phyloP scores from a whole-genome alignment of 2,113 vertebrate genomes.

The Copsychus sechellarum region DNA sequence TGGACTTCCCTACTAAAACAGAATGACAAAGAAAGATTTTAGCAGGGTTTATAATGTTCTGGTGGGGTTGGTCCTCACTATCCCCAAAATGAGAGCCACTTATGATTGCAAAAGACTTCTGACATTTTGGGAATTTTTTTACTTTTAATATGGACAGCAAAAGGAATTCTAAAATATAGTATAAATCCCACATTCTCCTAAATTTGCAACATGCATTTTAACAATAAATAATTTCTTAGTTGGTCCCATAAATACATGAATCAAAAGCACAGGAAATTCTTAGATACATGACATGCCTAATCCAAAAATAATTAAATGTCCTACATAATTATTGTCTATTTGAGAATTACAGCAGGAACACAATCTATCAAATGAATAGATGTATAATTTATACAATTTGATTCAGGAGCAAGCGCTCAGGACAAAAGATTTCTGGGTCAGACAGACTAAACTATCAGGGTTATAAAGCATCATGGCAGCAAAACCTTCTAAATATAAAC shows the following conservation, averaged over 20 bases:
- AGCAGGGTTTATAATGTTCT: neutral
- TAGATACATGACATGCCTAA: neutral
- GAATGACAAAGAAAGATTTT: neutral
- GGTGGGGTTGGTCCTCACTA: neutral
- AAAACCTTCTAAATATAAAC: neutral
- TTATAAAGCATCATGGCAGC: neutral
- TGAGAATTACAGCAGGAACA: neutral
- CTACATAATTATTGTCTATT: conserved; percentile 24
- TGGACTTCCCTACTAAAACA: neutral
- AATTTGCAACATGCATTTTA: neutral
- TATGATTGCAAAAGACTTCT: neutral
- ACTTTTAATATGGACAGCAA: neutral
- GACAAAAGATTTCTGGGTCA: neutral
- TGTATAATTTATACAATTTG: neutral
- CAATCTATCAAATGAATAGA: neutral
- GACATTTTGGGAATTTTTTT: neutral
- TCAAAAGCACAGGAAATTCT: neutral
- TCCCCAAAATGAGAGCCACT: neutral
- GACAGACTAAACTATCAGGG: neutral
- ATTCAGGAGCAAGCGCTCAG: neutral
- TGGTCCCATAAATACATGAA: neutral
- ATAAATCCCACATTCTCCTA: neutral
- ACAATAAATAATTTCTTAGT: neutral
- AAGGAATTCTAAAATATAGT: neutral
- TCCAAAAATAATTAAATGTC: conserved; percentile 17